Base-by-base conservation (phyloP, 2,113 vertebrate genomes). In the Dermatemys mawii region DNA sequence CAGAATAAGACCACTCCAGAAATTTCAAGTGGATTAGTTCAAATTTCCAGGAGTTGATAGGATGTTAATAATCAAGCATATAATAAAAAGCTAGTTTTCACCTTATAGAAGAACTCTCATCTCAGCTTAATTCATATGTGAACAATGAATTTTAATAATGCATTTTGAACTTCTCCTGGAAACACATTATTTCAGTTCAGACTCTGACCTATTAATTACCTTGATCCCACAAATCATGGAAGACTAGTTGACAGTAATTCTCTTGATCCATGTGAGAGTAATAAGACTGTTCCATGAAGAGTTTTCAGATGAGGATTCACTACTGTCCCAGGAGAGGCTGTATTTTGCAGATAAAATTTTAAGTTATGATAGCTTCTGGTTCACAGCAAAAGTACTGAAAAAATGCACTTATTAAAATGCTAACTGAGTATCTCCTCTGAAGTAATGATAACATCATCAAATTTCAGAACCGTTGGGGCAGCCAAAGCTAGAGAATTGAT, bases 361-460 rank as follows among this genome's bases (percentile, higher is more conserved):
- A 95, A 90, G 83, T 92, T 96, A 85, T 38, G 86, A 81, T 93
- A 85, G 89, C 84, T 96, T 75, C 60, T 97, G 76, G 86, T 96
- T 81, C 1, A 4, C 51, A 90, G 86, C 50, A 94, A 94, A 96
- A 84, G 86, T 93, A 86, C 94, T 95, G 93, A 50, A 87, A 96
- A 98, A 97, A 97, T 1, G 22, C 10, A 91, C 91, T 94, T 97
- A 98, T 98, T 98, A 98, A 97, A 97, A 98, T 98, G 95, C 95
- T 96, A 96, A 95, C 81, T 91, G 90, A 96, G 92, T 95, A 83
- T 97, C 95, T 98, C 86, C 94, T 96, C 86, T 97, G 92, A 96
- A 93, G 96, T 97, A 97, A 98, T 97, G 97, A 98, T 98, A 98
- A 97, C 93, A 98, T 98, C 98, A 98, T 97, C 97, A 98, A 97